Base-by-base conservation (phyloP, 2,797 vertebrate species). In the Sciurus carolinensis region DNA sequence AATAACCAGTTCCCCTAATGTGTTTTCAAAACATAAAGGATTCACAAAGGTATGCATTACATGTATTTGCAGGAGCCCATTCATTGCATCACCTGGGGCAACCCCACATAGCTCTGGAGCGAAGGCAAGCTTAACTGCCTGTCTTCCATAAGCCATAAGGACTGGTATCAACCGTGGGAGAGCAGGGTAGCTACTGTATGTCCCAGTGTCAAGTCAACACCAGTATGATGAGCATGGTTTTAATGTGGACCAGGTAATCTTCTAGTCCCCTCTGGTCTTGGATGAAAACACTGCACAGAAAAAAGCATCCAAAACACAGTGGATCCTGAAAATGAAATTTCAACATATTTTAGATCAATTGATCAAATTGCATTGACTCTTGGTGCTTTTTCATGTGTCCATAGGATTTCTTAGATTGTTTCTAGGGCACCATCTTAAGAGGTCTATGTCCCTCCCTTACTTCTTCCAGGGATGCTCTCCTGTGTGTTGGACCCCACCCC, bases 311-410 rank as follows among this genome's bases (percentile, higher is more conserved):
- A 67, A 93, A 86, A 71, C 18, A 54, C 36, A 39, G 64, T 52
- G 36, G 64, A 72, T 33, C 26, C 26, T n/a, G 62, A 91, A 92
- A 92, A 66, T 87, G 20, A 84, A 73, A 71, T 17, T 66, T 85
- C 26, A 69, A 44, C 30, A 7, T 62, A 86, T 93, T 93, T 96
- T 83, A 77, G 95, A 62, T 90, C 44, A 73, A 12, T 73, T 30
- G 73, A 73, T 93, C 36, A 90, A 75, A 87, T 67, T 39, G 54
- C 30, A 54, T 44, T 36, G 18, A 59, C 64, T 76, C 59, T 64
- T 52, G 39, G 73, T 64, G 69, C 4, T 26, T 6, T 54, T n/a
- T 77, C 9, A 50, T 47, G 47, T 54, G 80, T 22, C 6, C 82
- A 8, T 42, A 3, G n/a, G 1, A 42, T 76, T 83, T 83, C 67